phyloP scores from a whole-genome alignment of 2,797 vertebrate genomes.

The Microctenopoma stevenorrisi region DNA sequence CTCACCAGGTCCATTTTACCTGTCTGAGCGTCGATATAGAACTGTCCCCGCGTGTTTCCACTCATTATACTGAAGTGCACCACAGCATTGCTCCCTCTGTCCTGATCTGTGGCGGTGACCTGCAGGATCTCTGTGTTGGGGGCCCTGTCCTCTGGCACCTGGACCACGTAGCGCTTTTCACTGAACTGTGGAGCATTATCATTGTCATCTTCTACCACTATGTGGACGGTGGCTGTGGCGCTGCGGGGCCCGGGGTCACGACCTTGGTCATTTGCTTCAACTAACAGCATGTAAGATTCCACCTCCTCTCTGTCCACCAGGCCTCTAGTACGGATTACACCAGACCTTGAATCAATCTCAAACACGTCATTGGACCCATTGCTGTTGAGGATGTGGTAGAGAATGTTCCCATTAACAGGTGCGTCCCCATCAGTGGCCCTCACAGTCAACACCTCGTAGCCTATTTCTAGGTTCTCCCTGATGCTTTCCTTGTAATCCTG shows the following conservation, averaged over 20 bases:
- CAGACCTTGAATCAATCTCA: conserved; percentile 93
- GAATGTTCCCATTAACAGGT: conserved; percentile 92
- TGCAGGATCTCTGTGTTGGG: conserved; percentile 88
- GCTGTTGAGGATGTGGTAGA: conserved; percentile 89
- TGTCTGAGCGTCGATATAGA: conserved; percentile 94
- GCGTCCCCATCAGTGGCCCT: conserved; percentile 93
- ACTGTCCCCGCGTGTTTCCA: conserved; percentile 94
- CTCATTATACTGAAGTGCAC: conserved; percentile 99
- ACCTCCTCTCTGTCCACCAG: conserved; percentile 90
- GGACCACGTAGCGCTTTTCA: conserved; percentile 91
- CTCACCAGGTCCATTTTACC: conserved; percentile 93
- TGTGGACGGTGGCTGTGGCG: conserved; percentile 89
- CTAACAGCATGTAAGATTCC: conserved; percentile 89
- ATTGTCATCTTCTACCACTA: conserved; percentile 94
- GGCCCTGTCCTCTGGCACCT: conserved; percentile 89
- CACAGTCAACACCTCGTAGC: conserved; percentile 95
- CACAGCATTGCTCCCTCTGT: conserved; percentile 90
- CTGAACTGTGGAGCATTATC: conserved; percentile 96
- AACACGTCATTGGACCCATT: conserved; percentile 86
- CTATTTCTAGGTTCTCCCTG: conserved; percentile 94
- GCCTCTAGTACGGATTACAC: conserved; percentile 92
- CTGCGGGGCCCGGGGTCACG: conserved; percentile 91
- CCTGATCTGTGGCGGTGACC: conserved; percentile 90
- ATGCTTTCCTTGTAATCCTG: conserved; percentile 93
- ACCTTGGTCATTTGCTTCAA: conserved; percentile 94